phyloP scores from a whole-genome alignment of 1,140 invertebrate species.

The Drosophila malerkotliana region DNA sequence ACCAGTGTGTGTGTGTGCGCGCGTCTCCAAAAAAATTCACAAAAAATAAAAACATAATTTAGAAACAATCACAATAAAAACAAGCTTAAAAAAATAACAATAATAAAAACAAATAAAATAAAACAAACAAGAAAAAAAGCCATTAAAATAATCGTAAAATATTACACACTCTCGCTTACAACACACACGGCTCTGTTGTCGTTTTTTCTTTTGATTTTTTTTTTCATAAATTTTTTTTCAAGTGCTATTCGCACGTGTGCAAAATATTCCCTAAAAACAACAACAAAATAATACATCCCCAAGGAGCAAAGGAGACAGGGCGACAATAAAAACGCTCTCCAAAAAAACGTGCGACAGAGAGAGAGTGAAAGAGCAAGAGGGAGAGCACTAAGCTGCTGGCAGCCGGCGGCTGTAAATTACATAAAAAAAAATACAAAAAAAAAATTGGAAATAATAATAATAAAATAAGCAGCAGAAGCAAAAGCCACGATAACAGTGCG shows the following conservation, averaged over 20 bases:
- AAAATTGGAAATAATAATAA: slow-evolving; percentile 6
- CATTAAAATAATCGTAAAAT: slow-evolving; percentile 17
- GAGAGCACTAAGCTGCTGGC: slow-evolving; percentile 9
- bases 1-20: slow-evolving; percentile 40
- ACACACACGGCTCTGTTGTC: slow-evolving; percentile 2
- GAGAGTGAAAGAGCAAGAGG: slow-evolving; percentile 7
- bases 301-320: neutral
- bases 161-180: slow-evolving; percentile 32
- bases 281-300: slow-evolving; percentile 13
- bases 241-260: slow-evolving; percentile 41
- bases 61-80: slow-evolving; percentile 5
- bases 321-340: neutral
- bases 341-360: neutral
- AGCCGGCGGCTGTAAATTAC: slow-evolving; percentile 55
- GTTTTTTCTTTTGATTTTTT: slow-evolving; percentile 22
- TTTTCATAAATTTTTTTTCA: slow-evolving; percentile 35
- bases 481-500: slow-evolving; percentile 1
- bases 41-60: slow-evolving; percentile 13
- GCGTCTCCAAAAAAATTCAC: slow-evolving; percentile 16
- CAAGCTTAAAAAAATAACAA: neutral
- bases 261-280: slow-evolving; percentile 25
- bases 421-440: slow-evolving; percentile 45
- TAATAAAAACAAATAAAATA: slow-evolving; percentile 1
- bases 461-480: slow-evolving; percentile 1
- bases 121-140: slow-evolving; percentile 30